A percentile compares a stretch with the other conserved stretches of the same genome.
Conservation (phyloP, 1,140 invertebrate species). For the Drosophila tsacasi region DNA sequence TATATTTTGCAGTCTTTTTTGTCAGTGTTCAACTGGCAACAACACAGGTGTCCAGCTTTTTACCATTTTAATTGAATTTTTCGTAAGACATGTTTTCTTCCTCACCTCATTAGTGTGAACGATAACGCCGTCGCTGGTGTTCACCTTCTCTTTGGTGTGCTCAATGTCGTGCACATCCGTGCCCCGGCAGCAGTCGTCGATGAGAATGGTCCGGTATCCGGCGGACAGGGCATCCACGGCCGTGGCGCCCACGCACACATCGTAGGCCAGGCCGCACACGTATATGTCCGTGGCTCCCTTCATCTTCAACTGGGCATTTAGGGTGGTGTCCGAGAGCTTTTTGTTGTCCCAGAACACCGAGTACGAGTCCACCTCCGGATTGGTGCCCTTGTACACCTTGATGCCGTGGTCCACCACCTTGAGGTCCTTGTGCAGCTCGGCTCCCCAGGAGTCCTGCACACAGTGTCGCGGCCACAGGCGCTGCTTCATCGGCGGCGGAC, state of each 20-base stretch:
- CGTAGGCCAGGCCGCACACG: slow-evolving; percentile 97
- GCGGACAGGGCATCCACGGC: slow-evolving; percentile 94
- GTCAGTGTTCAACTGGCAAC: background rate
- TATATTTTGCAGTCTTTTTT: background rate
- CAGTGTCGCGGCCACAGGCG: slow-evolving; percentile 98
- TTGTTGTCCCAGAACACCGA: slow-evolving; percentile 99
- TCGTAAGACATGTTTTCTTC: background rate
- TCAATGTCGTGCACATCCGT: slow-evolving; percentile 94
- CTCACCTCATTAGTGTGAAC: slow-evolving; percentile 89
- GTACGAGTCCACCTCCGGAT: slow-evolving; percentile 98
- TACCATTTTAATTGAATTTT: background rate
- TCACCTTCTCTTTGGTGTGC: slow-evolving; percentile 91
- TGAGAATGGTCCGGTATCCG: slow-evolving; percentile 94
- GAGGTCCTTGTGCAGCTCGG: slow-evolving; percentile 96
- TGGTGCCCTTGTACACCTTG: slow-evolving; percentile 96
- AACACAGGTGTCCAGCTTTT: too few species aligned
- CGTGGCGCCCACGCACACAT: slow-evolving; percentile 98
- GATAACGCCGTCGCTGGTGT: slow-evolving; percentile 91
- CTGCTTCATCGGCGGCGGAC: slow-evolving; percentile 93
- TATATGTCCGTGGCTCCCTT: slow-evolving; percentile 96
- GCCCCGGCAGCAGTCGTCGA: slow-evolving; percentile 96
- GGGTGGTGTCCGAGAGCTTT: slow-evolving; percentile 93
- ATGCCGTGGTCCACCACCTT: slow-evolving; percentile 92
- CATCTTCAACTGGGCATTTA: slow-evolving; percentile 92
- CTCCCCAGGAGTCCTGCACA: slow-evolving; percentile 97